These are phyloP conservation scores for Saturnia pavonia DNA, from an alignment of 2,888 invertebrate species.

Conservation along the genomic window DNA sequence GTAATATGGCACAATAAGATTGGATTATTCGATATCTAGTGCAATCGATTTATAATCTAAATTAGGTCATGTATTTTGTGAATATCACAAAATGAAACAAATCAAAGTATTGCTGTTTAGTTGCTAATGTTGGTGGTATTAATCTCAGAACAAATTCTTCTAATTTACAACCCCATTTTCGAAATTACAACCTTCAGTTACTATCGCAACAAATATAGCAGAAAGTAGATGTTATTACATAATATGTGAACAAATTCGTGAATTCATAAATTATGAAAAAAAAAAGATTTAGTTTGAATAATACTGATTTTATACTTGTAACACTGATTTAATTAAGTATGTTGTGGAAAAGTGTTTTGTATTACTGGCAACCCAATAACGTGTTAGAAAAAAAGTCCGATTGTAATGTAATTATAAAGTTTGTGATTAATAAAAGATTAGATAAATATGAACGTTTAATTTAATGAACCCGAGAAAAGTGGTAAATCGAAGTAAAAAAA, in stretches of 20 bases:
- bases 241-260: background rate
- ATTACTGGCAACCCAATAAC: too few relatives aligned
- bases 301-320: too few relatives aligned
- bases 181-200: background rate
- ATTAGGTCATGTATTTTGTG: background rate
- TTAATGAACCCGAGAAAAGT: too few relatives aligned
- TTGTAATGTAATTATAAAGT: too few relatives aligned
- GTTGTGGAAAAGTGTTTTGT: too few relatives aligned
- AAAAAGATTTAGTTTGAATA: too few relatives aligned
- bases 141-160: background rate
- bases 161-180: background rate
- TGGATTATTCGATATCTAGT: constrained; percentile 12
- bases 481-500: too few relatives aligned
- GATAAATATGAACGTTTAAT: too few relatives aligned
- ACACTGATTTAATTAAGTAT: too few relatives aligned
- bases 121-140: background rate
- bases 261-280: background rate
- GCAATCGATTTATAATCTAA: background rate
- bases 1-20: constrained; percentile 34
- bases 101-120: background rate
- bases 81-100: background rate
- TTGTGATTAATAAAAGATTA: too few relatives aligned
- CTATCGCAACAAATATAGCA: background rate
- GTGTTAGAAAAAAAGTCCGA: too few relatives aligned
- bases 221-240: background rate